Evolutionary conservation across 2,113 vertebrate species (phyloP), one percentile per base, ranked within the genome.

Genomic region (Grammomys dolichurus): DNA sequence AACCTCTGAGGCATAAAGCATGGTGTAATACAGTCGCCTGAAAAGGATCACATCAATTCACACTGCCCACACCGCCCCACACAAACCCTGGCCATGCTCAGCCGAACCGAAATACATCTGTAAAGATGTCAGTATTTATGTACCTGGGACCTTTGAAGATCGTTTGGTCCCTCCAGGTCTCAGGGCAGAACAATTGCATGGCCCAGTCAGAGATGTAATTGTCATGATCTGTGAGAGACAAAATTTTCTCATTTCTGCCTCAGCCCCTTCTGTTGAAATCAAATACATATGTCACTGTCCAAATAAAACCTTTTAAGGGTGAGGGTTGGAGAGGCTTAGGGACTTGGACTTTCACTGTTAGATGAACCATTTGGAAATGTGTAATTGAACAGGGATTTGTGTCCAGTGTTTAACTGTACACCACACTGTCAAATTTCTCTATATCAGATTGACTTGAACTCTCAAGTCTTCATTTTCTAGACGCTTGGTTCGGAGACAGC

Each of bases 61-160:
- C 5, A 43, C 85, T 87, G 48, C 26, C 75, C 33, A 81, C 33
- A 46, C 80, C 17, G 13, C 54, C 43, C 1, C 0, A 33, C 16
- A 46, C 76, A 75, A 84, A 90, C 51, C 56, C 11, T 40, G 48
- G 19, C 26, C 46, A 7, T 69, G 65, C 63, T 72, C 26, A 48
- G 77, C 24, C 26, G 26, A 63, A 84, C 48, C 69, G 75, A 94
- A 97, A 91, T 76, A 40, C 72, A 75, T 92, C 90, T 95, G 36
- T 69, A 93, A 93, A 87, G n/a, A 67, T 85, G 56, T 91, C 43
- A 8, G 56, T 77, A 63, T 93, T 91, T 87, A 63, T 87, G 73
- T 94, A 91, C 46, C 28, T 69, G 67, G 69, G 75, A 82, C 36
- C 78, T 96, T 90, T 86, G 73, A 94, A 93, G 84, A 93, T 84